Base-by-base conservation (phyloP, 2,888 invertebrate genomes). In the Osmoderma eremita region DNA sequence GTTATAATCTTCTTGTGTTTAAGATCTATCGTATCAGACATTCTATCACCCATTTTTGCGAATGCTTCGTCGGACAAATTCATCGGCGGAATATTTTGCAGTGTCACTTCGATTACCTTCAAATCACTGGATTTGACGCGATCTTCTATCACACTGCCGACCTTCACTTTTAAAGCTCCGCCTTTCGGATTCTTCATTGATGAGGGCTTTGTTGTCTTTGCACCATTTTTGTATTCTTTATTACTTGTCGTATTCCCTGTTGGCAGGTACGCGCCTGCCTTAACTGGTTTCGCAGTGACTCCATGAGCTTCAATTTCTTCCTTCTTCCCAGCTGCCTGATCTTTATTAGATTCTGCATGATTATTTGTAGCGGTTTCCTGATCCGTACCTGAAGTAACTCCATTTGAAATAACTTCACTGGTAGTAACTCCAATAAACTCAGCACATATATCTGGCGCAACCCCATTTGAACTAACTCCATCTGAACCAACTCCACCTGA, bases 11-110 rank as follows among this genome's bases (percentile, higher is more conserved):
- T 77, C 30, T 76, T 76, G 20, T 82, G 72, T 18, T 71, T 72
- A 18, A 77, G 74, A 76, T 83, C 82, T 13, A 83, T 51, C 2
- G 77, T 79, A 71, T 81, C 81, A 10, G 78, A 76, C 15, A 83
- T 73, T 38, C 75, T 73, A 75, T 83, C 84, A 2, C 83, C 83
- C 75, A 82, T 76, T 36, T 77, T 76, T 68, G 82, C 80, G 67
- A 78, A 82, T 1, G 79, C 80, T 36, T 73, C 76, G 69, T 84
- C 84, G 2, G 83, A 79, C 63, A 82, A 67, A 71, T 81, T 80
- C 20, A 76, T 63, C 1, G 75, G 68, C 39, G 75, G 67, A 65
- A 76, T 75, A 66, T 78, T 75, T 72, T 77, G 78, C 53, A 83
- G 69, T 10, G 80, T 79, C 39, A 78, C 75, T 67, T 77, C 75